Base-by-base conservation (phyloP, 2,888 invertebrate species). In the Caenorhabditis afra region DNA sequence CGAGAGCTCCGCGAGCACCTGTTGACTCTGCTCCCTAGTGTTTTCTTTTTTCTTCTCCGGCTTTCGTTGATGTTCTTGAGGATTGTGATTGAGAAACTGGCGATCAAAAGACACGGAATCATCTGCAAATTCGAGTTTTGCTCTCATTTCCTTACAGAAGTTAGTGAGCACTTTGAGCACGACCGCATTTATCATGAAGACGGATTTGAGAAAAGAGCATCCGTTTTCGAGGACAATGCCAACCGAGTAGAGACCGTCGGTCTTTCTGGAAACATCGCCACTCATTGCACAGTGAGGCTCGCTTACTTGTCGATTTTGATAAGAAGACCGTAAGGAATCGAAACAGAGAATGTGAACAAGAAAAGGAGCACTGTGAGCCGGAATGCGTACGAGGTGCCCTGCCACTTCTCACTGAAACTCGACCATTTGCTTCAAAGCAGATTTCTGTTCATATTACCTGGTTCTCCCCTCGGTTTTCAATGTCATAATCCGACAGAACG, bases 401-500 rank as follows among this genome's bases (percentile, higher is more conserved):
- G 55, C 55, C 55, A 55, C 14, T 23, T 2, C n/a, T 39, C n/a
- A 18, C 47, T 47, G 47, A 47, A 47, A 47, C n/a, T 29, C 29
- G 7, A 29, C 4, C 3, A 29, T 7, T 7, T 29, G n/a, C n/a
- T n/a, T n/a, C n/a, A n/a, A n/a, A n/a, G n/a, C n/a, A n/a, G n/a
- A 29, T 7, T 29, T 7, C 29, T 7, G 29, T 29, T 29, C 29
- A n/a, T n/a, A n/a, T 22, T 20, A n/a, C 35, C 57, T 57, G 3
- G 16, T 41, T 37, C 18, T 22, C 4, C 37, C 37, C 14, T 22
- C 22, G 11, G 41, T 41, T 8, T 22, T 20, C 12, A 57, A 4
- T 5, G 41, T 18, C 57, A 57, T 57, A 2, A 57, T 16, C 14
- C 57, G n/a, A 41, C 57, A 57, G 22, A 57, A 57, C 16, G 39